A percentile compares a stretch with the other conserved stretches of the same genome.
Conservation (phyloP, 2,797 vertebrate species). For the Nothura maculosa region DNA sequence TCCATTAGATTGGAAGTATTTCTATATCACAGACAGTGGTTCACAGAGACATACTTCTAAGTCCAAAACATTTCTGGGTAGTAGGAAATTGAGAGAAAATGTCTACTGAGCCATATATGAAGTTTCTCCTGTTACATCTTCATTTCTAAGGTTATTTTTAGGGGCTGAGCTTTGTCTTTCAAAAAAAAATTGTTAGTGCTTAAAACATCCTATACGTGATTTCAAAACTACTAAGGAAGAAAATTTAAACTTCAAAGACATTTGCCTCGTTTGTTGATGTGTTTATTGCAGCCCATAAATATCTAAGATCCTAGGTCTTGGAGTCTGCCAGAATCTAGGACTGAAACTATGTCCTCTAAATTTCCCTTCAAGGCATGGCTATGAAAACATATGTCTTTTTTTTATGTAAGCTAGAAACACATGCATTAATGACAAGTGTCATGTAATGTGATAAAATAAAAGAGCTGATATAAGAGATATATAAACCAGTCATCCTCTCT, state of each 20-base stretch:
- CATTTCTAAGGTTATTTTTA: not conserved
- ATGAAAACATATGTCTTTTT: not conserved
- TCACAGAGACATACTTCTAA: not conserved
- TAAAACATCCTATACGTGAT: not conserved
- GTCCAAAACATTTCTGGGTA: not conserved
- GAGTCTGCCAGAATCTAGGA: not conserved
- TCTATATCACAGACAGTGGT: not conserved
- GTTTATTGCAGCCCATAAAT: not conserved
- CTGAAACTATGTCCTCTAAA: not conserved
- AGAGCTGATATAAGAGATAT: not conserved
- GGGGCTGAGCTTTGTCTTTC: conserved; percentile 7
- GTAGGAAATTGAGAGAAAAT: not conserved
- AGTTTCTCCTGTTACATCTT: not conserved
- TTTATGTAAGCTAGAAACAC: not conserved
- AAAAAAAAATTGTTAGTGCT: not conserved
- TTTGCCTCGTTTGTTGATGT: not conserved
- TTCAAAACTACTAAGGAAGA: not conserved
- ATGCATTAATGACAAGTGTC: not conserved
- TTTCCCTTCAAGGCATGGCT: not conserved
- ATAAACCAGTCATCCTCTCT: not conserved
- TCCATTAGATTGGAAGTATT: not conserved
- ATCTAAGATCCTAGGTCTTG: not conserved
- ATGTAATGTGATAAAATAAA: not conserved
- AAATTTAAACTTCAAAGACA: not conserved
- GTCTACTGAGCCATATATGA: not conserved